A percentile compares a stretch with the other conserved stretches of the same genome.
These are phyloP conservation scores for Formica exsecta DNA, from an alignment of 1,140 invertebrate genomes.

Conservation along the genomic window DNA sequence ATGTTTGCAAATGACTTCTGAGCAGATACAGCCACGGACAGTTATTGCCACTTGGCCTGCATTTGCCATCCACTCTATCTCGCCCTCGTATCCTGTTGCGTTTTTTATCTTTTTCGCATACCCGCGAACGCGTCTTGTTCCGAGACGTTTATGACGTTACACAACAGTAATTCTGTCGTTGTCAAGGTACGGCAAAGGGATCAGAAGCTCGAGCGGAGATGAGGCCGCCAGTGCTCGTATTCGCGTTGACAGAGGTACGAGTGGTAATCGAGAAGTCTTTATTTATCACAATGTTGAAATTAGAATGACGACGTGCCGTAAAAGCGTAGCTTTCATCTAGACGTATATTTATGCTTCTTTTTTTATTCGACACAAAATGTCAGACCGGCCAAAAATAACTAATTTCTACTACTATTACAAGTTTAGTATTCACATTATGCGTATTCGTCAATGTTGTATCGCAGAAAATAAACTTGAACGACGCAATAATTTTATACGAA, in stretches of 20 bases:
- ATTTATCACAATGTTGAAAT: constrained; percentile 65
- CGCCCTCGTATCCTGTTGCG: background rate
- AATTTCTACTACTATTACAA: background rate
- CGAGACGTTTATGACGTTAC: constrained; percentile 82
- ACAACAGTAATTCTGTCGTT: constrained; percentile 84
- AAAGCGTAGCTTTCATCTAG: constrained; percentile 44
- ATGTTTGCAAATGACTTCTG: constrained; percentile 82
- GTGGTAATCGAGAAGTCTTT: constrained; percentile 67
- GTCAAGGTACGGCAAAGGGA: constrained; percentile 81
- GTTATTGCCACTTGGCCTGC: constrained; percentile 58
- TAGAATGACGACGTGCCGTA: constrained; percentile 42
- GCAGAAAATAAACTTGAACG: background rate
- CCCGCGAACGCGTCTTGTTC: constrained; percentile 58
- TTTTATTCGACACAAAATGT: background rate
- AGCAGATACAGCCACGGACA: constrained; percentile 59
- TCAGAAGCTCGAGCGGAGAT: constrained; percentile 62
- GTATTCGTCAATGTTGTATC: background rate
- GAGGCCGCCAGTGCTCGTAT: constrained; percentile 29
- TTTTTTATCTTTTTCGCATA: constrained; percentile 51
- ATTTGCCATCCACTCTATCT: constrained; percentile 47
- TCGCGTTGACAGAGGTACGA: constrained; percentile 56
- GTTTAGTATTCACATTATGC: background rate
- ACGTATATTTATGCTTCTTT: background rate
- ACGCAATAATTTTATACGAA: background rate
- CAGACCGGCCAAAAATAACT: background rate